phyloP scores from a whole-genome alignment of 2,113 vertebrate species.

The Hiodon tergisus region DNA sequence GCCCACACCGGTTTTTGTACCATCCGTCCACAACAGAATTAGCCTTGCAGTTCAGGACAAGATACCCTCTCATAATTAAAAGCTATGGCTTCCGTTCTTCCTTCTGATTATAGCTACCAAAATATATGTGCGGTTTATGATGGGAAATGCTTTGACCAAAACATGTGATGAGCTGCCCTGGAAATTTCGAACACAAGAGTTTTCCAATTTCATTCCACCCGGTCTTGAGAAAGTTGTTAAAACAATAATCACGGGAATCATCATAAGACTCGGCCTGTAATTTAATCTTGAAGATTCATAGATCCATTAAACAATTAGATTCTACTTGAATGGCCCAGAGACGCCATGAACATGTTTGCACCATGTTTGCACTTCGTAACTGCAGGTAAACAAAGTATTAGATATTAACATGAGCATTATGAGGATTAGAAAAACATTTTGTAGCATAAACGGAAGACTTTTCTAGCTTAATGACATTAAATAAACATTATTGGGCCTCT shows the following conservation, averaged over 20 bases:
- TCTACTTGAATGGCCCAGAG: neutral
- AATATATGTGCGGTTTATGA: neutral
- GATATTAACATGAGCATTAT: neutral
- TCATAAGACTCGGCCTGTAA: constrained; percentile 13
- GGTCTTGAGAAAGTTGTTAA: constrained; percentile 1
- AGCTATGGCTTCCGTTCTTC: too few relatives aligned
- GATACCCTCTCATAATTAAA: neutral
- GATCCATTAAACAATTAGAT: constrained; percentile 3
- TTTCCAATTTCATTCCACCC: neutral
- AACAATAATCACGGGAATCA: constrained; percentile 19
- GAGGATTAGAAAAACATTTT: neutral
- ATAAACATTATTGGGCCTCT: too few relatives aligned
- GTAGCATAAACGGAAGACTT: too few relatives aligned
- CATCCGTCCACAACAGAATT: too few relatives aligned
- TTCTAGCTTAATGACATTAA: too few relatives aligned
- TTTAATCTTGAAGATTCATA: constrained; percentile 22
- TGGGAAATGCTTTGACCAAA: neutral
- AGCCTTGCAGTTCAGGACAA: neutral
- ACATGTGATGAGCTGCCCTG: neutral
- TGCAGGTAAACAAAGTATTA: neutral
- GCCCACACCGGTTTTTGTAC: too few relatives aligned
- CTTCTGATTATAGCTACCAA: too few relatives aligned
- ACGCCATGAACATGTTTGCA: neutral
- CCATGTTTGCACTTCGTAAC: too few relatives aligned
- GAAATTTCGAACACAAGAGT: constrained; percentile 11